These are phyloP conservation scores for Coelopa frigida DNA, from an alignment of 1,140 invertebrate genomes.

Conservation along the genomic window DNA sequence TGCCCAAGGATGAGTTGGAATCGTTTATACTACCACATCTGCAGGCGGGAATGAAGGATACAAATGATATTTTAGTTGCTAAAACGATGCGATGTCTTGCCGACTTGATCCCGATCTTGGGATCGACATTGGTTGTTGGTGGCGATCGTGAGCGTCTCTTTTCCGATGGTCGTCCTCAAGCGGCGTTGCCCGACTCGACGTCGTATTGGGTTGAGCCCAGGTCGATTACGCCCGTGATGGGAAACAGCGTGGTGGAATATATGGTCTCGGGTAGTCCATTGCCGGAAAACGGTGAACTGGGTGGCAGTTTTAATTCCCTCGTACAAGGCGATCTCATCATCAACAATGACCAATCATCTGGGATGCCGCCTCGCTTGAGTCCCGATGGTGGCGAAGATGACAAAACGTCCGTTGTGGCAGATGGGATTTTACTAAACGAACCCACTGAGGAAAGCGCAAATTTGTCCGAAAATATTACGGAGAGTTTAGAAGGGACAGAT, in stretches of 20 bases:
- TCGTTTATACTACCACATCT: constrained; percentile 64
- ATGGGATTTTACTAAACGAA: constrained; percentile 40
- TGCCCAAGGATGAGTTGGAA: constrained; percentile 62
- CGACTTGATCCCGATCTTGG: constrained; percentile 73
- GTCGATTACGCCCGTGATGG: constrained; percentile 39
- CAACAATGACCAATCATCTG: constrained; percentile 22
- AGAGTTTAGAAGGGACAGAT: neutral
- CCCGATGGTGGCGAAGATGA: constrained; percentile 74
- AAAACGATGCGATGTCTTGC: constrained; percentile 70
- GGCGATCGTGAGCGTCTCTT: constrained; percentile 72
- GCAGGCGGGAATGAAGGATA: constrained; percentile 75
- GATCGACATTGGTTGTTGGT: constrained; percentile 67
- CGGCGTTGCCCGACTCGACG: constrained; percentile 21
- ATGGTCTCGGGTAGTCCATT: constrained; percentile 38
- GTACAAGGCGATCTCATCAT: constrained; percentile 11
- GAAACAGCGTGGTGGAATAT: constrained; percentile 25
- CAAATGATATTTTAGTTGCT: constrained; percentile 69
- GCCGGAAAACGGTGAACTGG: constrained; percentile 19
- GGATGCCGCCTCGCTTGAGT: constrained; percentile 63
- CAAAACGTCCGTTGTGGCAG: constrained; percentile 46
- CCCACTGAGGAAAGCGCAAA: neutral
- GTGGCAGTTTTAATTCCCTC: constrained; percentile 16
- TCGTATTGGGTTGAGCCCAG: constrained; percentile 30
- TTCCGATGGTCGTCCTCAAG: constrained; percentile 66
- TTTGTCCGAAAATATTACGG: neutral